Evolutionary conservation across 1,140 invertebrate species (phyloP).

Genomic region (Drosophila burlai): DNA sequence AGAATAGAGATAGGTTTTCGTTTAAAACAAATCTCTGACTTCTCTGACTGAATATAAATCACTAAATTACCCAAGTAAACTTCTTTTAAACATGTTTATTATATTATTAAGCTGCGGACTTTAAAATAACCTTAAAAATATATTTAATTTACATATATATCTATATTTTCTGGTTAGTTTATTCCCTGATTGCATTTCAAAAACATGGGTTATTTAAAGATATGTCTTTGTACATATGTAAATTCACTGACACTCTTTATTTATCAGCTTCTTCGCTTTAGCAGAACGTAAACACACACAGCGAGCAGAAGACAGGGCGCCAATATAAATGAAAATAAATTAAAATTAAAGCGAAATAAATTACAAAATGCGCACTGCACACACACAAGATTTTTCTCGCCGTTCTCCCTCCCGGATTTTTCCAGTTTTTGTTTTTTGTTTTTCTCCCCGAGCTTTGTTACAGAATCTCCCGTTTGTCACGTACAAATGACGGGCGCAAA

Average conservation of each 20-base stretch:
- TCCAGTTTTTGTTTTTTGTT: neutral
- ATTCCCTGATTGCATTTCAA: no score
- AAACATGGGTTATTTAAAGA: neutral
- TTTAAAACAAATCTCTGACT: neutral
- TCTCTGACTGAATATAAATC: neutral
- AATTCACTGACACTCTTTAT: slow-evolving; percentile 3
- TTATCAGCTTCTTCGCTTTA: neutral
- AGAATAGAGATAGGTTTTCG: neutral
- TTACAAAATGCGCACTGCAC: slow-evolving; percentile 55
- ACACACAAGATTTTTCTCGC: slow-evolving; percentile 6
- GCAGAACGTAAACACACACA: slow-evolving; percentile 4
- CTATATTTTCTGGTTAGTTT: no score
- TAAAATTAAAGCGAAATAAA: slow-evolving; percentile 78
- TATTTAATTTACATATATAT: no score
- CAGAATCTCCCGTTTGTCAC: slow-evolving; percentile 51
- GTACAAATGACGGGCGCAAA: slow-evolving; percentile 45
- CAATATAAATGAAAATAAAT: slow-evolving; percentile 60
- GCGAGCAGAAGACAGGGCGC: neutral
- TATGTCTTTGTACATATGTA: neutral
- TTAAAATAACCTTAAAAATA: no score
- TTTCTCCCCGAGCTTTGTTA: slow-evolving; percentile 20
- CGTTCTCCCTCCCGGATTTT: slow-evolving; percentile 9
- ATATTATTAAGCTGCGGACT: no score
- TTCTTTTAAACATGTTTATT: no score
- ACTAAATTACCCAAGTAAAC: no score